Conservation (phyloP, 2,888 invertebrate species). For the Oligia latruncula region DNA sequence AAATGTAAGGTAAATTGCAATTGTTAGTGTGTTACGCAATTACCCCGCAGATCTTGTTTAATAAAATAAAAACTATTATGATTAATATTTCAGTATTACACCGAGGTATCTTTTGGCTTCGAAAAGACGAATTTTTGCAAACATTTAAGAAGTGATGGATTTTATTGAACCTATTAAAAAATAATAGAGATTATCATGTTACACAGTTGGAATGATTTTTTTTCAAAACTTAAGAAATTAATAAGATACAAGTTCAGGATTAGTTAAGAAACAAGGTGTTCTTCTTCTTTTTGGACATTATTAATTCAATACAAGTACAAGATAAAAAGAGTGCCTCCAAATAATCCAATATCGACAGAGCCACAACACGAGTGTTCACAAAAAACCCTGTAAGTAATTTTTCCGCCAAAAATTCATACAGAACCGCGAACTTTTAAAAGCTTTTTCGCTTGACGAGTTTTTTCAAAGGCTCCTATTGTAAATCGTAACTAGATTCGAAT, state of each 20-base stretch:
- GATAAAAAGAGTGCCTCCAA: background rate
- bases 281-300: too few relatives aligned
- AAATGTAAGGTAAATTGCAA: background rate
- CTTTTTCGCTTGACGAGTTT: slow-evolving; percentile 45
- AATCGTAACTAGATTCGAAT: slow-evolving; percentile 66
- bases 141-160: too few relatives aligned
- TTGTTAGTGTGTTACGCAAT: background rate
- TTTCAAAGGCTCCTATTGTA: slow-evolving; percentile 60
- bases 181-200: too few relatives aligned
- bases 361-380: background rate
- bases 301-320: background rate
- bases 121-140: too few relatives aligned
- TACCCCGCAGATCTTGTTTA: background rate
- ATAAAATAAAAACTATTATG: background rate
- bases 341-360: slow-evolving; percentile 4
- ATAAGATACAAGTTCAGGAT: background rate
- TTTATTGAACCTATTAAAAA: too few relatives aligned
- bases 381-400: background rate
- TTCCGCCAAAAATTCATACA: slow-evolving; percentile 7
- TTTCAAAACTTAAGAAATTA: background rate
- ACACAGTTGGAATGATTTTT: too few relatives aligned
- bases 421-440: slow-evolving; percentile 44
- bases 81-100: background rate
- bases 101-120: too few relatives aligned
- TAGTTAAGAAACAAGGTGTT: too few relatives aligned